A percentile compares a stretch with the other conserved stretches of the same genome.
Evolutionary conservation across 2,113 vertebrate species (phyloP).

Genomic region (Serilophus lunatus): DNA sequence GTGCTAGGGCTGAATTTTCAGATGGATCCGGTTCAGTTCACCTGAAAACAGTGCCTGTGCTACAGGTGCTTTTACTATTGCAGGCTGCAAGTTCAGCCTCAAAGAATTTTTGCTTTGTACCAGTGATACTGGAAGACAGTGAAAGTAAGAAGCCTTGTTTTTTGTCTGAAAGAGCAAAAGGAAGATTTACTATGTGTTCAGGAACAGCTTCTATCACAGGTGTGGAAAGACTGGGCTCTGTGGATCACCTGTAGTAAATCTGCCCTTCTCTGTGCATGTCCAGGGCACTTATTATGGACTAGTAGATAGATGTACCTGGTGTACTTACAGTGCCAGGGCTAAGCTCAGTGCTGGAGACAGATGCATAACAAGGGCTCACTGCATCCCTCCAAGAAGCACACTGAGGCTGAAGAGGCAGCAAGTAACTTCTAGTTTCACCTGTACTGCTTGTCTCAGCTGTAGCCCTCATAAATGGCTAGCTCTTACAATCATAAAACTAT

Average conservation of each 20-base stretch:
- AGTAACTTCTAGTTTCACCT: background rate
- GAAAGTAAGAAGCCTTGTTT: background rate
- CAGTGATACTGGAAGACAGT: background rate
- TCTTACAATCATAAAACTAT: background rate
- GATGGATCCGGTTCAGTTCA: background rate
- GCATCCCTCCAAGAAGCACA: background rate
- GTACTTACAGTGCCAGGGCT: background rate
- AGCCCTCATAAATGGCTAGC: background rate
- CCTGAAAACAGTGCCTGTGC: background rate
- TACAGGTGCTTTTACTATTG: background rate
- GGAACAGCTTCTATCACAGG: background rate
- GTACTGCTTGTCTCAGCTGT: background rate
- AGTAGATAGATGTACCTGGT: background rate
- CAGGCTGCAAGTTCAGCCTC: background rate
- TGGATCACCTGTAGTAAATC: background rate
- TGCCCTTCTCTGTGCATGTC: background rate
- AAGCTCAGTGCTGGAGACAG: background rate
- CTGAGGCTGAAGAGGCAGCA: accelerated
- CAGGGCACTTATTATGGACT: accelerated
- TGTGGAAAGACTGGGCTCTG: background rate
- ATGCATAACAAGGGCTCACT: accelerated
- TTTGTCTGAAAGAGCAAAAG: background rate
- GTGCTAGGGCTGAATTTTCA: background rate
- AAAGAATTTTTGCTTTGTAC: background rate
- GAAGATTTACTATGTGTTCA: background rate